Base-by-base conservation (phyloP, 2,797 vertebrate genomes). In the Microctenopoma lineatum region DNA sequence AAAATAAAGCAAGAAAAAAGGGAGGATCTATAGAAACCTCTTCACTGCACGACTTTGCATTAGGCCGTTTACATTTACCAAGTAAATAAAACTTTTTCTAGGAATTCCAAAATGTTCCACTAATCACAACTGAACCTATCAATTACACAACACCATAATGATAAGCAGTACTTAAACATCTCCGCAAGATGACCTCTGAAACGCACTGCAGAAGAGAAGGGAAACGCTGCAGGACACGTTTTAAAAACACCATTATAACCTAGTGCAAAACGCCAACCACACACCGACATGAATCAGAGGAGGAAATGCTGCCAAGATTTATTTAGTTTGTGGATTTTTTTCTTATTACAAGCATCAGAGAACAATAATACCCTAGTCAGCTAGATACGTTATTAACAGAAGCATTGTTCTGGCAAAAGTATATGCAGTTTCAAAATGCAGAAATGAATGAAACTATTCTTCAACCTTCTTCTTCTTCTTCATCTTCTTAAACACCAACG, bases 221-320 rank as follows among this genome's bases (percentile, higher is more conserved):
- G 58, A 34, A 79, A 41, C 53, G 59, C 80, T 72, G 68, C 75
- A 86, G 77, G 67, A 88, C 61, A 80, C 39, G 70, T 54, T 83
- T 81, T 48, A 44, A 73, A 80, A 45, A 70, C 51, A 15, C 75
- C 18, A 42, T 59, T 69, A 72, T 67, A 80, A 76, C 14, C 51
- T 38, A 75, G 66, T 73, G 74, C 16, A 66, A 78, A 87, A 82
- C 84, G 76, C 44, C 60, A 65, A 73, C 83, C 87, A 75, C 84
- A 90, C 60, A 46, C 64, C 62, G 41, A 62, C 57, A 70, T 42
- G 51, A 72, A 61, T 41, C 5, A 2, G 60, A 77, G 56, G 42
- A 13, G 59, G 65, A 69, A 60, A 58, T 29, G 57, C 61, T 67
- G 53, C 64, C 51, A 27, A 36, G 39, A 63, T 64, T 58, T 66